Conservation (phyloP, 2,888 invertebrate species). For the Palloptera scutellata region DNA sequence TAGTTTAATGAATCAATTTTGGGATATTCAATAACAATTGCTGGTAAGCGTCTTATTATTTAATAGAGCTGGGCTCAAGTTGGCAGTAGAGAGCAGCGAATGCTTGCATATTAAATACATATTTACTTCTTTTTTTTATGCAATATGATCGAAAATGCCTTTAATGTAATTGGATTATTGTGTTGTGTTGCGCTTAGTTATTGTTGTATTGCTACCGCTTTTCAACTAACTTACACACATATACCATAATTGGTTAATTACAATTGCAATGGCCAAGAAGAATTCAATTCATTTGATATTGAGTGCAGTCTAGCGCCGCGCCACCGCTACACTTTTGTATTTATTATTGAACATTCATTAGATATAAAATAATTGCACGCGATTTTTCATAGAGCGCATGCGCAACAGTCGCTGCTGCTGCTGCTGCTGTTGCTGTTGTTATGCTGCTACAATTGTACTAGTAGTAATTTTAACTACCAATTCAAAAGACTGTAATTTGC, state of each 20-base stretch:
- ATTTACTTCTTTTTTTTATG: no score
- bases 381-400: slow-evolving; percentile 29
- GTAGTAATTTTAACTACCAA: slow-evolving; percentile 6
- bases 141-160: no score
- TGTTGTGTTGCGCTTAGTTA: not conserved
- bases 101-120: no score
- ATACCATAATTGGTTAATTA: slow-evolving; percentile 31
- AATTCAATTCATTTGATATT: slow-evolving; percentile 15
- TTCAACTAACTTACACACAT: slow-evolving; percentile 27
- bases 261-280: slow-evolving; percentile 23
- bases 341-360: slow-evolving; percentile 47
- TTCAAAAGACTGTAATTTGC: slow-evolving; percentile 38
- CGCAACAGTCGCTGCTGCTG: slow-evolving; percentile 21
- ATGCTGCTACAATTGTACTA: not conserved
- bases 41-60: no score
- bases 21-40: no score
- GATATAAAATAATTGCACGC: slow-evolving; percentile 44
- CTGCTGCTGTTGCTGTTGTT: not conserved
- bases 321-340: slow-evolving; percentile 21
- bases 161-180: no score
- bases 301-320: slow-evolving; percentile 8
- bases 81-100: no score
- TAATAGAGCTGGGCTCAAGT: no score
- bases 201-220: slow-evolving; percentile 14
- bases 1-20: no score